Conservation (phyloP, 1,140 invertebrate species). For the Drosophila elegans region DNA sequence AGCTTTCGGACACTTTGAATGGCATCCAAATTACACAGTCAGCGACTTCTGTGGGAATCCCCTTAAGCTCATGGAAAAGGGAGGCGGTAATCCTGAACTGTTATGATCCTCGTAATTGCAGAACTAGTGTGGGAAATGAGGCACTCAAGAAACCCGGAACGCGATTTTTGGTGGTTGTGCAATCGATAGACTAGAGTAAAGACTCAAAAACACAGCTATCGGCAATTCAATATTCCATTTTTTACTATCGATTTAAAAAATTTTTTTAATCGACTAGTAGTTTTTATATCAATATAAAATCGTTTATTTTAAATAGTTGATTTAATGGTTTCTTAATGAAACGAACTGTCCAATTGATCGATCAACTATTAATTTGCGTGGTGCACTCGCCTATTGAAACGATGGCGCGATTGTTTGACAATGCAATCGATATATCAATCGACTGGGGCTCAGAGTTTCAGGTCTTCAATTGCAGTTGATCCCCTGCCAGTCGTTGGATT, state of each 20-base stretch:
- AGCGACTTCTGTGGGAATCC: conserved; percentile 12
- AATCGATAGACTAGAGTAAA: no score
- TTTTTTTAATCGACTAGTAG: no score
- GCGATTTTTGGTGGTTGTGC: background rate
- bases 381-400: conserved; percentile 10
- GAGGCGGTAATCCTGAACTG: conserved; percentile 1
- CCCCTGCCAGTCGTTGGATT: conserved; percentile 21
- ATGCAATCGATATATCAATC: conserved; percentile 24
- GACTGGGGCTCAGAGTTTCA: conserved; percentile 9
- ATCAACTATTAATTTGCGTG: background rate
- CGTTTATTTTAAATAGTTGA: no score
- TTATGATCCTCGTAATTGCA: conserved; percentile 1
- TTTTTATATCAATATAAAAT: no score
- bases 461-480: conserved; percentile 17
- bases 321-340: no score
- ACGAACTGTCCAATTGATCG: background rate
- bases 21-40: conserved; percentile 50
- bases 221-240: no score
- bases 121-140: background rate
- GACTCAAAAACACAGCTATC: no score
- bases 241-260: no score
- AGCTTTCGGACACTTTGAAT: conserved; percentile 71
- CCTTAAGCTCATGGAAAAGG: background rate
- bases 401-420: background rate
- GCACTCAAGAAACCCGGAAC: background rate